Conservation (phyloP, 2,888 invertebrate genomes). For the Synanthedon vespiformis region DNA sequence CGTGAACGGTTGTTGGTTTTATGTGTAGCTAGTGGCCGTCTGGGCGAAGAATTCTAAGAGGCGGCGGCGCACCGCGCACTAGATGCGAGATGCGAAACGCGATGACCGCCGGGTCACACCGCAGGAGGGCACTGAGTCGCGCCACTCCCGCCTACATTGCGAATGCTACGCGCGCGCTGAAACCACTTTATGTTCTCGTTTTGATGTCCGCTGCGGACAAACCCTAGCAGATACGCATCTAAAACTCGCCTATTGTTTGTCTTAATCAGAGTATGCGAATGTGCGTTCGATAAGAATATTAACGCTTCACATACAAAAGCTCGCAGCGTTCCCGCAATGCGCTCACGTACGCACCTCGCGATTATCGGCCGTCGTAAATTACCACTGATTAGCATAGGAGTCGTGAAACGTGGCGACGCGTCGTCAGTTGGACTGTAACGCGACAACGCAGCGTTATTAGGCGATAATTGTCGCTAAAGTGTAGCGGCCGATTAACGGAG, state of each 20-base stretch:
- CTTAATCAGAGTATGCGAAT: conserved; percentile 5
- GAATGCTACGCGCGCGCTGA: conserved; percentile 21
- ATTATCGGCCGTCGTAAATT: conserved; percentile 65
- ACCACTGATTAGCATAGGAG: conserved; percentile 61
- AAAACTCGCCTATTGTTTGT: background rate
- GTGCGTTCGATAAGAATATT: conserved; percentile 37
- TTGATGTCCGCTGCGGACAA: conserved; percentile 2
- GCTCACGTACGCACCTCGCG: conserved; percentile 63
- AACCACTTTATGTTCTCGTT: conserved; percentile 25
- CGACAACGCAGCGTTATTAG: conserved; percentile 55
- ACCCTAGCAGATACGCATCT: background rate
- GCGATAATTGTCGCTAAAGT: conserved; percentile 59
- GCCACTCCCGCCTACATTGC: conserved; percentile 22
- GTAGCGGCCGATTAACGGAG: conserved; percentile 66
- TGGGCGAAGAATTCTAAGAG: conserved; percentile 21
- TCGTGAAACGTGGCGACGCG: conserved; percentile 49
- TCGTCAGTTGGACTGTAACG: conserved; percentile 55
- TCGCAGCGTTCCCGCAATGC: conserved; percentile 44
- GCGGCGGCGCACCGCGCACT: conserved; percentile 9
- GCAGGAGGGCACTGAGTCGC: conserved; percentile 28
- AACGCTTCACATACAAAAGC: conserved; percentile 34
- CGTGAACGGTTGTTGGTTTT: conserved; percentile 2
- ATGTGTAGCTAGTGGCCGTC: conserved; percentile 7
- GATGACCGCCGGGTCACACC: conserved; percentile 37
- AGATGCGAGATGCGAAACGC: conserved; percentile 29